Evolutionary conservation across 2,113 vertebrate genomes (phyloP), one percentile per base, ranked within the genome.

Genomic region (Etia nguti): DNA sequence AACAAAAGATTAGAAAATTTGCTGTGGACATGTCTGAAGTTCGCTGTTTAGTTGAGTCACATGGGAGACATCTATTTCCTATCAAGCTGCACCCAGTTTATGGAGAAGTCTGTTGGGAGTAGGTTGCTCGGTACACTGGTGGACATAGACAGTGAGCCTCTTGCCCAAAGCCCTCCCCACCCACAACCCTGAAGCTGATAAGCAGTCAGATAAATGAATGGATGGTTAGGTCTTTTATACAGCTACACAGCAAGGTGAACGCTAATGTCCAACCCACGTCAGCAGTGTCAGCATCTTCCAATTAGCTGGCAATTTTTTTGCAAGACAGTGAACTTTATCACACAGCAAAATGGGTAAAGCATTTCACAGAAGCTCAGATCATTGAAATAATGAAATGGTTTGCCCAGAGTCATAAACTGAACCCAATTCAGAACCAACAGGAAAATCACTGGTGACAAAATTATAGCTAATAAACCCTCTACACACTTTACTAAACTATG

Each of bases 401-500:
- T 48, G 38, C 15, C 6, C 41, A 20, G 68, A 50, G 24, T 75
- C 4, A 48, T n/a, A 5, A 77, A 77, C 70, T 31, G 70, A 50
- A 77, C 70, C 26, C 16, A 31, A 50, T 4, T n/a, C 10, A 50
- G 46, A 77, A 0, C 8, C 18, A 31, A 31, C 70, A 77, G 46
- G 26, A 31, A 50, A 77, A 77, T 50, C 43, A 50, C 43, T 50
- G 43, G 70, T 77, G 43, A 20, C 70, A 77, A 31, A 50, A 77
- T 77, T 77, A n/a, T 50, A 50, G 46, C 46, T 77, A 6, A 77
- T 20, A 77, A 31, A 50, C 26, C 1, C 26, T 5, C 6, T 29
- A 50, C 70, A 73, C 0, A 0, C 22, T 0, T 50, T 0, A 26
- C 43, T 20, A 24, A 29, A 0, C 15, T 29, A 48, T 8, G 43